These are phyloP conservation scores for Leptinotarsa defecta DNA, from an alignment of 1,140 invertebrate species.

Conservation along the genomic window DNA sequence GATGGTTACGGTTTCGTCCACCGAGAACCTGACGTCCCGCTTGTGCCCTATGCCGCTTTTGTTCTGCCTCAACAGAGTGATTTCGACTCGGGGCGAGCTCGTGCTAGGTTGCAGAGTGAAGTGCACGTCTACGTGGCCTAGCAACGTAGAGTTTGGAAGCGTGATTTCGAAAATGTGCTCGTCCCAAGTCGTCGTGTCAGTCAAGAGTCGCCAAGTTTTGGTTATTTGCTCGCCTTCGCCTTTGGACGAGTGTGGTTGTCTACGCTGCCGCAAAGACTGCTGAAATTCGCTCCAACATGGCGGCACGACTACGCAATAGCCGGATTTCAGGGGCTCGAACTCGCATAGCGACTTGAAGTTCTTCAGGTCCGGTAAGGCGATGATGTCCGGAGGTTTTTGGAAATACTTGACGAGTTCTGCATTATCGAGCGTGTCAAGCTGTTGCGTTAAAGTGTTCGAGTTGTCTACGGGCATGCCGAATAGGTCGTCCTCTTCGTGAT, in stretches of 20 bases:
- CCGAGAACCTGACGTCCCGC: constrained; percentile 52
- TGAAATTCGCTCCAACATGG: constrained; percentile 91
- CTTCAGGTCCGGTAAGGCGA: constrained; percentile 57
- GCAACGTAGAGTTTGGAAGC: constrained; percentile 71
- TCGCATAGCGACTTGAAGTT: constrained; percentile 67
- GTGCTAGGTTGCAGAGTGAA: constrained; percentile 77
- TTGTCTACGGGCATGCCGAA: constrained; percentile 44
- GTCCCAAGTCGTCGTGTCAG: constrained; percentile 84
- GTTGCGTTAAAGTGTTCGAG: constrained; percentile 31
- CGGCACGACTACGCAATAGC: constrained; percentile 84
- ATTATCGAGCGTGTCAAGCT: constrained; percentile 40
- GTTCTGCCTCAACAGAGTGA: constrained; percentile 84
- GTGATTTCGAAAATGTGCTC: constrained; percentile 90
- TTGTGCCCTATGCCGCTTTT: constrained; percentile 64
- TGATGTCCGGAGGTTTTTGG: constrained; percentile 47
- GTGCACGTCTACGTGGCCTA: constrained; percentile 84
- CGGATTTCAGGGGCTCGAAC: constrained; percentile 64
- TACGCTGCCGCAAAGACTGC: constrained; percentile 74
- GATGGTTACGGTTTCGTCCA: constrained; percentile 53
- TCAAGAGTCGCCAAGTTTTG: constrained; percentile 84
- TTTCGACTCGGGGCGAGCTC: constrained; percentile 67
- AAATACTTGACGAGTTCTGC: constrained; percentile 46
- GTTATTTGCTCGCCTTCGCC: constrained; percentile 79
- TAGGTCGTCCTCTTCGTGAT: constrained; percentile 67
- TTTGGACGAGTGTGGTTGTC: constrained; percentile 77